Evolutionary conservation across 2,113 vertebrate species (phyloP), one percentile per base, ranked within the genome.

Genomic region (Cygnus buccinator): DNA sequence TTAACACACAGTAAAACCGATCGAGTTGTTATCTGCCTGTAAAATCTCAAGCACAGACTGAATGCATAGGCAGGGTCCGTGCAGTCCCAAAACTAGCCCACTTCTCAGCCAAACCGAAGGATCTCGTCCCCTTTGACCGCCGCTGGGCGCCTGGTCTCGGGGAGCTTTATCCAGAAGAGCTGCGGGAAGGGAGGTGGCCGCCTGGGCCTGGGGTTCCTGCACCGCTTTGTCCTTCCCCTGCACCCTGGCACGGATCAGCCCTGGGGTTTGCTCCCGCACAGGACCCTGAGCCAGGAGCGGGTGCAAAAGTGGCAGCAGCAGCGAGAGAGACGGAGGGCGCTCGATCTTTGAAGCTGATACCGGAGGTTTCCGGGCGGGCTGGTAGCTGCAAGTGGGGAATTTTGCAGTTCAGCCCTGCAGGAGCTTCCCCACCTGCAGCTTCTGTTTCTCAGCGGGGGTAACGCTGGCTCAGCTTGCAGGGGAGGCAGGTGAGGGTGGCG

Each of bases 101-200:
- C 10, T 41, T 17, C 59, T 31, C 35, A 11, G 7, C 29, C 72
- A 9, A 18, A 35, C 14, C 48, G 1, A 41, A 35, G 16, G 4
- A 1, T 21, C 71, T 11, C 0, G 11, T 18, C 43, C 31, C 13
- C 31, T 3, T 1, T 5, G 31, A 13, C 14, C 13, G 37, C 22
- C 10, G 3, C 48, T 2, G 9, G 17, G 6, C 4, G 6, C 5
- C 62, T 3, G 1, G 2, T 3, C 54, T 31, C 3, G 8, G 4
- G 65, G 44, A 22, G 54, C 6, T 11, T 20, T 7, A 6, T 29
- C 48, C 15, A 6, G 41, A 29, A 28, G 33, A 21, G 44, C 59
- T 4, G 33, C 44, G 5, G 78, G 62, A n/a, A 57, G n/a, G 37
- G 23, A 46, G 23, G 54, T 33, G 62, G 35, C 87, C 7, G 0